Evolutionary conservation across 1,140 invertebrate genomes (phyloP).

Genomic region (Drosophila saltans): DNA sequence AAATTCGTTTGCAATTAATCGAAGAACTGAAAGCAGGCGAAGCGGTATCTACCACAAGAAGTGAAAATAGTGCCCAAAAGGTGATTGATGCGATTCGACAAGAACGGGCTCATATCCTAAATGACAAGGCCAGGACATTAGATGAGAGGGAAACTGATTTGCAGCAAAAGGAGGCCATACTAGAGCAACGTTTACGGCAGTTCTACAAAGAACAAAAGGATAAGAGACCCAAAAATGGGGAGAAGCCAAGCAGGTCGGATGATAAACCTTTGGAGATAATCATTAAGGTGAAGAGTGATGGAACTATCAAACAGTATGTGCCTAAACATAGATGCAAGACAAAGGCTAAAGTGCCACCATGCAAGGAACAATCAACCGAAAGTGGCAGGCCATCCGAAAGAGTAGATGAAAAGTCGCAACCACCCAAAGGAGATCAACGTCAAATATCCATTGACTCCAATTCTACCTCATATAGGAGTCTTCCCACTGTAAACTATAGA

Average conservation of each 20-base stretch:
- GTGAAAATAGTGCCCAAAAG: slow-evolving; percentile 47
- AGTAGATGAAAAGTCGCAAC: not conserved
- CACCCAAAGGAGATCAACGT: slow-evolving; percentile 31
- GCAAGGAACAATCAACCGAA: not conserved
- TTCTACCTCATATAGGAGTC: slow-evolving; percentile 73
- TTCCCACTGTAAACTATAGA: slow-evolving; percentile 59
- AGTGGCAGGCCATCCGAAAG: not conserved
- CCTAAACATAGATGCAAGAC: slow-evolving; percentile 35
- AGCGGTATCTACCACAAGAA: not conserved
- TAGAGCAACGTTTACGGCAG: slow-evolving; percentile 59
- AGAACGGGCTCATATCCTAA: slow-evolving; percentile 58
- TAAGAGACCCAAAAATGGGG: slow-evolving; percentile 1
- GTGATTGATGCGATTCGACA: slow-evolving; percentile 65
- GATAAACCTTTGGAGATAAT: slow-evolving; percentile 70
- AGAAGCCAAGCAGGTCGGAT: not conserved
- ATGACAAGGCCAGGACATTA: slow-evolving; percentile 28
- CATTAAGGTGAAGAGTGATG: slow-evolving; percentile 70
- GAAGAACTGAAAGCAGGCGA: slow-evolving; percentile 61
- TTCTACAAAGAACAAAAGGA: slow-evolving; percentile 55
- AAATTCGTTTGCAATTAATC: slow-evolving; percentile 55
- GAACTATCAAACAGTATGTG: slow-evolving; percentile 55
- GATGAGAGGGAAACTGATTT: slow-evolving; percentile 56
- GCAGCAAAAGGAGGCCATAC: slow-evolving; percentile 66
- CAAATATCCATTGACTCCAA: slow-evolving; percentile 73
- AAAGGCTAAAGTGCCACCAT: slow-evolving; percentile 8